A percentile compares a stretch with the other conserved stretches of the same genome.
These are phyloP conservation scores for Chascanopsetta lugubris DNA, from an alignment of 2,113 vertebrate genomes.

Conservation along the genomic window DNA sequence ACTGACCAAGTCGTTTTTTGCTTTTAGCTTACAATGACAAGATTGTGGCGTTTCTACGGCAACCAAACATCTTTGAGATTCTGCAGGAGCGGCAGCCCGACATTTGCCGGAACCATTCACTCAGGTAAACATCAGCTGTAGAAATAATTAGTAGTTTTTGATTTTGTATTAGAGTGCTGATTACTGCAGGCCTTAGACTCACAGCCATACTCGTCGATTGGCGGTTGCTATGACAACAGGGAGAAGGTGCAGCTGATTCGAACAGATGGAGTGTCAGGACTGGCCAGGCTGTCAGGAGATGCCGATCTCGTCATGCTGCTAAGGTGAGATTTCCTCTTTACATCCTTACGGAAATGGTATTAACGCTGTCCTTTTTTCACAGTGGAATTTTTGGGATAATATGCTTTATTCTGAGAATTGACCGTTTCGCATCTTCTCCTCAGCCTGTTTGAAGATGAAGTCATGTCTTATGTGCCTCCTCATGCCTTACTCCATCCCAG, in stretches of 20 bases:
- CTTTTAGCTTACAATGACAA: constrained; percentile 95
- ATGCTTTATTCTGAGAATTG: not conserved
- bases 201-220: not conserved
- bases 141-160: not conserved
- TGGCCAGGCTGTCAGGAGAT: constrained; percentile 91
- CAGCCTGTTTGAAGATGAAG: constrained; percentile 95
- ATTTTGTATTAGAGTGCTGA: not conserved
- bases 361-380: not conserved
- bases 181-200: not conserved
- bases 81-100: constrained; percentile 95
- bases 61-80: constrained; percentile 96
- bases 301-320: constrained; percentile 94
- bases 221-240: constrained; percentile 69
- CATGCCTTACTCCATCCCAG: constrained; percentile 94
- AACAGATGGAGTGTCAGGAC: constrained; percentile 89
- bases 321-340: constrained; percentile 79
- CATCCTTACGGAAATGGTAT: not conserved
- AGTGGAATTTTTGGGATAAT: not conserved
- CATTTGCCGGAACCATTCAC: constrained; percentile 91
- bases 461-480: constrained; percentile 95
- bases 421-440: not conserved
- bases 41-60: constrained; percentile 94
- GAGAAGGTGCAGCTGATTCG: constrained; percentile 97
- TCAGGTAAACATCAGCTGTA: constrained; percentile 86
- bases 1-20: constrained; percentile 55